Conservation (phyloP, 2,888 invertebrate genomes). For the Trachelus stipa region DNA sequence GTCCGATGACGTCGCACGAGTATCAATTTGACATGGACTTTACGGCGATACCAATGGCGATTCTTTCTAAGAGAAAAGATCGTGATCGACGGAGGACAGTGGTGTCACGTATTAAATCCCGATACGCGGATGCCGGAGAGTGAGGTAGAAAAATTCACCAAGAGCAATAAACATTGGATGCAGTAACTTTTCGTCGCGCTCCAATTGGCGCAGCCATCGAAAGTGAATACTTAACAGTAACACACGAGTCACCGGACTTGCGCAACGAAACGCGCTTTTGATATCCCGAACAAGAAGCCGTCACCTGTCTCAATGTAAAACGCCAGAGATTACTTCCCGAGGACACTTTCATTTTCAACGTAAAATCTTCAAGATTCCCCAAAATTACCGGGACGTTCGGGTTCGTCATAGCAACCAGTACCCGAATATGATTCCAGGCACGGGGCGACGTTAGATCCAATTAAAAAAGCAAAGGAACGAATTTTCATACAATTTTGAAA, state of each 20-base stretch:
- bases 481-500: background rate
- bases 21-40: background rate
- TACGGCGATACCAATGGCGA: background rate
- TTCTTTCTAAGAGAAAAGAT: background rate
- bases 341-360: slow-evolving; percentile 4
- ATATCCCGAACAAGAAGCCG: background rate
- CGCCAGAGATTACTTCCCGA: background rate
- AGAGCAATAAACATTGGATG: slow-evolving; percentile 29
- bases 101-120: background rate
- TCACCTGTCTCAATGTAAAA: background rate
- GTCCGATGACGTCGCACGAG: background rate
- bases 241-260: slow-evolving; percentile 31
- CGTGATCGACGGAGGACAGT: background rate
- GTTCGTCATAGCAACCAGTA: background rate
- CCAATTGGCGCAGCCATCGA: slow-evolving; percentile 40
- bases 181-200: slow-evolving; percentile 31
- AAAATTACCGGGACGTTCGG: background rate
- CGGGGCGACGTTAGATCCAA: background rate
- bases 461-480: background rate
- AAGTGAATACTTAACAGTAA: slow-evolving; percentile 42
- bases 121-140: background rate
- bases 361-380: background rate
- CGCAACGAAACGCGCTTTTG: slow-evolving; percentile 18
- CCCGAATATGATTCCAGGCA: background rate
- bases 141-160: slow-evolving; percentile 8